These are phyloP conservation scores for Sanderia malayensis DNA, from an alignment of 30 jellyfish, hydroid and myxozoan species.

Conservation along the genomic window DNA sequence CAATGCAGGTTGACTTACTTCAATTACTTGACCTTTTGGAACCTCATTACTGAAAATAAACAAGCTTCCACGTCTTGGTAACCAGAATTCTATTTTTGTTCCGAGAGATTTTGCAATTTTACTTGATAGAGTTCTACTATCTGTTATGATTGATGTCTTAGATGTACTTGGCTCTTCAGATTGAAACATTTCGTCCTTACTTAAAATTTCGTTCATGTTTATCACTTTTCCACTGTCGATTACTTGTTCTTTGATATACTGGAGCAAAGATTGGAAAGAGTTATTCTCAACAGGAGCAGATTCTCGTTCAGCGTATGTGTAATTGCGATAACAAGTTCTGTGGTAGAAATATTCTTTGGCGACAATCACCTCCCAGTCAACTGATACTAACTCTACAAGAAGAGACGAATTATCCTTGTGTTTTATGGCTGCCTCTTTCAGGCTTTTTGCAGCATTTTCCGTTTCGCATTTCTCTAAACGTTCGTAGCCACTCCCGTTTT, in stretches of 20 bases:
- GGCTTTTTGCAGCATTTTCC: conserved; percentile 20
- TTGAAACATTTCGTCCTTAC: neutral
- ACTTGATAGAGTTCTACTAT: conserved; percentile 3
- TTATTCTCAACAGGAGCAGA: conserved; percentile 4
- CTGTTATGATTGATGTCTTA: neutral
- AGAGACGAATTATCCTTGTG: conserved; percentile 10
- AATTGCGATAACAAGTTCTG: conserved; percentile 20
- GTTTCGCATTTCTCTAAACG: conserved; percentile 28
- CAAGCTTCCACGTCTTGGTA: conserved; percentile 16
- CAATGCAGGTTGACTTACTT: neutral
- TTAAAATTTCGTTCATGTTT: conserved; percentile 6
- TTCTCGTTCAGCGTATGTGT: conserved; percentile 4
- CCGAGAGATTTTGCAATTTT: conserved; percentile 3
- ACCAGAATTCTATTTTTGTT: conserved; percentile 14
- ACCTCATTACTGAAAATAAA: conserved; percentile 10
- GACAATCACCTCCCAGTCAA: conserved; percentile 16
- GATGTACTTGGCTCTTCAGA: conserved; percentile 10
- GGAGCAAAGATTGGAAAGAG: conserved; percentile 2
- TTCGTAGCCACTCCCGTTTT: conserved; percentile 30
- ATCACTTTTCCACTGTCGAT: conserved; percentile 27
- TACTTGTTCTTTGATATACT: conserved; percentile 5
- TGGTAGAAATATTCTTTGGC: conserved; percentile 24
- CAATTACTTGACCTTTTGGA: conserved; percentile 16
- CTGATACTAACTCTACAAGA: conserved; percentile 5
- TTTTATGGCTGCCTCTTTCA: conserved; percentile 4